Base-by-base conservation (phyloP, 2,797 vertebrate genomes). In the Sebastolobus altivelis region DNA sequence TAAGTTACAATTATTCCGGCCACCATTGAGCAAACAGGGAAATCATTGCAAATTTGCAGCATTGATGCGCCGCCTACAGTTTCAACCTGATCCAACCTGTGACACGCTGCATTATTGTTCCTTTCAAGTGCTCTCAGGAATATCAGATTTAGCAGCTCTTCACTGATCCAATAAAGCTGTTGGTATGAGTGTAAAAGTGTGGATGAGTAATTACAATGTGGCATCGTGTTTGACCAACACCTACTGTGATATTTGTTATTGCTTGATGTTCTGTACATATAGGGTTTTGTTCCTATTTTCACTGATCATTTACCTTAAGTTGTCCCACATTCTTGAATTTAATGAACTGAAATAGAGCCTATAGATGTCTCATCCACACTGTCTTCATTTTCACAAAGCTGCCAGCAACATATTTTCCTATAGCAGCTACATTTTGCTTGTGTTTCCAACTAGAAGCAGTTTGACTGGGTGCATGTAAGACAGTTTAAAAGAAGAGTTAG, bases 21-120 rank as follows among this genome's bases (percentile, higher is more conserved):
- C 75, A 79, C 5, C 37, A 68, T 8, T 56, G 72, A 83, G 75
- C 79, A 82, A 88, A 79, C 72, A 65, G 71, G 40, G 61, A 77
- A 79, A 89, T 92, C 66, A 85, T 63, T 65, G 72, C 31, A 82
- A 65, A 88, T 89, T 67, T 87, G 80, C 72, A 73, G 75, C 46
- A 72, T 40, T 82, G 72, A 86, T 75, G 63, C 4, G 0, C 61
- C 27, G 46, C 79, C 78, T 80, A 75, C 77, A 80, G 46, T 82
- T 65, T 80, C 75, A 85, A 56, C 55, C 33, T 12, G 37, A 85
- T 84, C 63, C 80, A 77, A 85, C 75, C 80, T 82, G 69, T 73
- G 81, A 79, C 70, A 77, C 3, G 6, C 27, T 69, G 31, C 77
- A 75, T 85, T 69, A 63, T 40, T 54, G 55, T 31, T 81, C 73